A percentile compares a stretch with the other conserved stretches of the same genome.
Conservation (phyloP, 2,797 vertebrate species). For the Diplodus sargus region DNA sequence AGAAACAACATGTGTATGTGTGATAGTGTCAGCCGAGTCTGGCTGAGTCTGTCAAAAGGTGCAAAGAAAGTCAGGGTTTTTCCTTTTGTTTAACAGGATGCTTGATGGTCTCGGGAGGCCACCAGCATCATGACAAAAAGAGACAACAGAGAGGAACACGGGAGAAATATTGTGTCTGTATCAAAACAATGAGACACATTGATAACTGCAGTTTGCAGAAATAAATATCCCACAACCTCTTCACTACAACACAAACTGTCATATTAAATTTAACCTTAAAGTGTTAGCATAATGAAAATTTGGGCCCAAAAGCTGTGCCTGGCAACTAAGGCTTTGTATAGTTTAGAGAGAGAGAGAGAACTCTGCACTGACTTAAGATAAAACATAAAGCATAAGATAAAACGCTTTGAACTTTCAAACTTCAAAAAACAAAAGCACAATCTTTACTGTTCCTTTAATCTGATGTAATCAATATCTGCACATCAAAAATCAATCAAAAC, state of each 20-base stretch:
- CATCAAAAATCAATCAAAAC: neutral
- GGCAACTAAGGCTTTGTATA: no score
- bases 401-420: neutral
- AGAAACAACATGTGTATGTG: neutral
- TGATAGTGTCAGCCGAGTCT: constrained; percentile 10
- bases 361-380: neutral
- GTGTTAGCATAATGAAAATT: no score
- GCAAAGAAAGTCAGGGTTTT: constrained; percentile 24
- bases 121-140: constrained; percentile 16
- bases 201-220: no score
- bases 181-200: no score
- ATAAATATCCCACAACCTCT: no score
- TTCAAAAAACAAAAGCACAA: neutral
- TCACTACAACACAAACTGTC: no score
- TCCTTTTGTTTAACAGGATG: constrained; percentile 20
- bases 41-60: constrained; percentile 24
- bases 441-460: neutral
- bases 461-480: neutral
- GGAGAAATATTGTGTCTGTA: neutral
- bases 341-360: neutral
- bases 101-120: constrained; percentile 12
- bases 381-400: neutral
- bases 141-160: neutral
- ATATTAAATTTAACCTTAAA: no score
- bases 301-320: no score